Base-by-base conservation (phyloP, 2,888 invertebrate genomes). In the Chloroclystis v-ata region DNA sequence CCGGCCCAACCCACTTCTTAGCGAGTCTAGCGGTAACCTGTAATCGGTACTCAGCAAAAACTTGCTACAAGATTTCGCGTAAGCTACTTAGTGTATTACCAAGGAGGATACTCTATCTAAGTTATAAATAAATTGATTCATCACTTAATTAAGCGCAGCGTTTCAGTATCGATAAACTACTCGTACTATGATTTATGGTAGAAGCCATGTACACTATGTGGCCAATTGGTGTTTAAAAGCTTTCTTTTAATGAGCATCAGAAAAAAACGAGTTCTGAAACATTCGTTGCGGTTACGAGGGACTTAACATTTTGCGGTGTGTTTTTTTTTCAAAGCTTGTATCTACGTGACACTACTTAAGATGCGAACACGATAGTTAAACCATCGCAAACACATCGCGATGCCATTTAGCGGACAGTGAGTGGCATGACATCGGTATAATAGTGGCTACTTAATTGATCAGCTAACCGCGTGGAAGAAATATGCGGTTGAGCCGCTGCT, bases 1-100 rank as follows among this genome's bases (percentile, higher is more conserved):
- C 67, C 65, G 67, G 67, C 66, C 71, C 65, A 68, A 67, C 66
- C 71, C 65, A 69, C 61, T 70, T 73, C 66, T 69, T 67, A 69
- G 52, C 55, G 59, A 59, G 64, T 60, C 67, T 60, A 66, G 67
- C 68, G 60, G 70, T 67, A 66, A 68, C 57, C 69, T 69, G 69
- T 79, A 79, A 80, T 79, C 70, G 75, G 72, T 73, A 69, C 75
- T 62, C 64, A 65, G 70, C 67, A 78, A 78, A 77, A 80, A 78
- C 75, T 70, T 63, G 63, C 35, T 35, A 67, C 63, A 60, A 60
- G 65, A 74, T 73, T 73, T 33, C 14, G 14, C 32, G n/a, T 33
- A 14, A 33, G 14, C 16, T 14, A 32, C 32, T 33, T 10, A 33
- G 6, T 10, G 38, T 37, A 50, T 37, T 42, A 42, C 14, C 45